Evolutionary conservation across 2,113 vertebrate species (phyloP).

Genomic region (Patagioenas fasciata): DNA sequence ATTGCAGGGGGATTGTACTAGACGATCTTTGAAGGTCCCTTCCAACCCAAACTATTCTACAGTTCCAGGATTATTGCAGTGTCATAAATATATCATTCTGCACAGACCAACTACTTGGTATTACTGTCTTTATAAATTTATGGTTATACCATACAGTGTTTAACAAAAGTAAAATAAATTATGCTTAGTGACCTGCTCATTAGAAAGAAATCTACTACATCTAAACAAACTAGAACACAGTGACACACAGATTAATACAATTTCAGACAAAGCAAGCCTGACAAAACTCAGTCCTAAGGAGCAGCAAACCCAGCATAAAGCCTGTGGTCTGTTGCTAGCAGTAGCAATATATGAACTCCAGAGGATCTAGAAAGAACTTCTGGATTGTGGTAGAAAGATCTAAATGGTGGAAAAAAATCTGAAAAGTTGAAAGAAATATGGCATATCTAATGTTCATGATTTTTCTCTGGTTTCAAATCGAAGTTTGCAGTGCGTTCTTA

Average conservation of each 20-base stretch:
- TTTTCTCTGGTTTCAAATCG: not conserved
- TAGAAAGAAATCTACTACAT: not conserved
- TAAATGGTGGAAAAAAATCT: not conserved
- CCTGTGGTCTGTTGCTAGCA: not conserved
- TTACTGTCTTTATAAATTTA: not conserved
- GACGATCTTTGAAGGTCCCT: too few species aligned
- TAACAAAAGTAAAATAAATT: not conserved
- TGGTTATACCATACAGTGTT: not conserved
- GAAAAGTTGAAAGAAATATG: not conserved
- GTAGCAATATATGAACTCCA: not conserved
- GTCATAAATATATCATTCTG: not conserved
- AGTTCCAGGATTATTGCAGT: not conserved
- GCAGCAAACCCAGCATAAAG: not conserved
- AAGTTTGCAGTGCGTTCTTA: not conserved
- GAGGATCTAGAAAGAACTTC: not conserved
- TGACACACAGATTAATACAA: not conserved
- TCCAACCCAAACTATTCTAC: not conserved
- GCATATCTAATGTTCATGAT: not conserved
- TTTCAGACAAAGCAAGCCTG: not conserved
- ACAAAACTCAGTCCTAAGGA: not conserved
- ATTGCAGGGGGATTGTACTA: too few species aligned
- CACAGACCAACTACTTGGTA: not conserved
- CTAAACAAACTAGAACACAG: not conserved
- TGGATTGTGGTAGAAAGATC: not conserved
- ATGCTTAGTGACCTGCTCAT: not conserved